Base-by-base conservation (phyloP, 2,888 invertebrate genomes). In the Cerastis rubricosa region DNA sequence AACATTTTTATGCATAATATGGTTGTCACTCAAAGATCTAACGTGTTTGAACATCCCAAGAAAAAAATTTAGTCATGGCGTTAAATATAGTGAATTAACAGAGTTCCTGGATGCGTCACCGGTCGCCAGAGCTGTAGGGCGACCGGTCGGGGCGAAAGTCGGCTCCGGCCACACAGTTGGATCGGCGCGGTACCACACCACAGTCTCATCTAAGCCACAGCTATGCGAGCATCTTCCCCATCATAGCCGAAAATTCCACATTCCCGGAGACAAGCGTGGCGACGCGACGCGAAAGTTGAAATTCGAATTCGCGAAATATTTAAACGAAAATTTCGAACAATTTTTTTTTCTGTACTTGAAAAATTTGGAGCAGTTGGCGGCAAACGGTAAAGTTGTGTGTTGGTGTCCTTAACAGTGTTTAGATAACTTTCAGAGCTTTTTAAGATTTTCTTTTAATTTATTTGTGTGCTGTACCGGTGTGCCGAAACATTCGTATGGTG, bases 61-160 rank as follows among this genome's bases (percentile, higher is more conserved):
- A 85, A 88, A 87, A 88, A 90, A 89, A 90, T 88, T 88, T 92
- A 89, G 90, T 93, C 91, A 92, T 89, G 86, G 87, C 88, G 89
- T 93, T 92, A 91, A 93, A 93, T 92, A 92, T 93, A 91, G 91
- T 91, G 92, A 94, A 94, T 94, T 93, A 92, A 92, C 81, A 81
- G 90, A 92, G 92, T 94, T 95, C 95, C 96, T 96, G 96, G 95
- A 96, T 95, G 94, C 94, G 96, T 95, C 95, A 95, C 94, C 89
- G 90, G 91, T 96, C 92, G 94, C 79, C 89, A 87, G 95, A 96
- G 94, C 92, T 92, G 96, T 96, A 94, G 96, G 95, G 95, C 96
- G 95, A 96, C 96, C 94, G 95, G 96, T 96, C 95, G 96, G 96
- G 95, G 96, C 96, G 96, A 95, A 95, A 96, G 96, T 96, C 95